Conservation (phyloP, 2,113 vertebrate species). For the Noctilio leporinus region DNA sequence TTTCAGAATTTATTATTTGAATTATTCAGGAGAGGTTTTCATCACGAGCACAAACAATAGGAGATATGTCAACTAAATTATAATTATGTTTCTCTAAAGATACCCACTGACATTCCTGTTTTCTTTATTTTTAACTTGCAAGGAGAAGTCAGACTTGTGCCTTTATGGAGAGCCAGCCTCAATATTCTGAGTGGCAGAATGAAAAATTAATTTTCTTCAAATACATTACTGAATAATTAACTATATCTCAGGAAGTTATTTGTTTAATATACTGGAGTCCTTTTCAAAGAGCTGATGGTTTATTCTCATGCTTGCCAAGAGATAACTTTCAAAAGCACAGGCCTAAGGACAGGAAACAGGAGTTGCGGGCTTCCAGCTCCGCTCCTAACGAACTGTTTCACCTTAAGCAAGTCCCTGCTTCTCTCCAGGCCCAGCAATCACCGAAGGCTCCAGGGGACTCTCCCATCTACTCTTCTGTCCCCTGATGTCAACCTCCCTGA, state of each 20-base stretch:
- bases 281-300: background rate
- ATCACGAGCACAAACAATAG: slow-evolving; percentile 50
- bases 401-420: background rate
- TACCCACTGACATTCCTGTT: slow-evolving; percentile 38
- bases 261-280: background rate
- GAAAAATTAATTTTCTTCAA: slow-evolving; percentile 68
- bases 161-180: slow-evolving; percentile 39
- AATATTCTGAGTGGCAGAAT: slow-evolving; percentile 31
- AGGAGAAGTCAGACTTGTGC: slow-evolving; percentile 31
- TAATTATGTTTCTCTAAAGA: slow-evolving; percentile 70
- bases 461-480: background rate
- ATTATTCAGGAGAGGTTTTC: slow-evolving; percentile 72
- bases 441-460: background rate
- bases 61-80: slow-evolving; percentile 70
- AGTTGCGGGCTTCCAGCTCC: background rate
- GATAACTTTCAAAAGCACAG: background rate
- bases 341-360: background rate
- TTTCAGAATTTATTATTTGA: slow-evolving; percentile 67
- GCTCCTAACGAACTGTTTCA: background rate
- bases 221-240: slow-evolving; percentile 53
- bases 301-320: background rate
- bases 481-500: background rate
- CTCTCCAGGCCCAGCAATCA: background rate
- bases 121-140: slow-evolving; percentile 31
- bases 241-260: slow-evolving; percentile 15